Evolutionary conservation across 2,888 invertebrate genomes (phyloP).

Genomic region (Perithous albicinctus): DNA sequence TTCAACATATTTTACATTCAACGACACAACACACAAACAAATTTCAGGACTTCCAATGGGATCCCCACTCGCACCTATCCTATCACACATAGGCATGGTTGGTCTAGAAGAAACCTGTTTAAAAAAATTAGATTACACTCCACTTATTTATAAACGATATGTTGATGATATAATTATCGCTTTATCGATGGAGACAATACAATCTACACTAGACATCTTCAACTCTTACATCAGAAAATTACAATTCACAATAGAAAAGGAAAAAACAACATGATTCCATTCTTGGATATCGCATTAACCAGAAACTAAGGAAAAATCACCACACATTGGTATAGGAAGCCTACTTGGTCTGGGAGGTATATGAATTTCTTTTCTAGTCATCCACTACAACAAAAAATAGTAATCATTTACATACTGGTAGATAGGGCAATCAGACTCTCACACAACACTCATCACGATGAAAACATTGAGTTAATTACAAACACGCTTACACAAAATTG

Average conservation of each 20-base stretch:
- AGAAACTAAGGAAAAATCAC: constrained; percentile 11
- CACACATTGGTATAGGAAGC: constrained; percentile 48
- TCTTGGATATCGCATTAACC: too few species aligned
- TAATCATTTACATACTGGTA: too few species aligned
- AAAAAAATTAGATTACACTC: too few species aligned
- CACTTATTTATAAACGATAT: too few species aligned
- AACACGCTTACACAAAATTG: constrained; percentile 13
- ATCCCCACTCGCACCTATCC: constrained; percentile 20
- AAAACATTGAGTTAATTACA: constrained; percentile 23
- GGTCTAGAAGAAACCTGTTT: too few species aligned
- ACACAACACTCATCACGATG: constrained; percentile 15
- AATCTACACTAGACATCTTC: not conserved
- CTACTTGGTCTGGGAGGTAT: too few species aligned
- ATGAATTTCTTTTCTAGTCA: too few species aligned
- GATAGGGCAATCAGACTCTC: too few species aligned
- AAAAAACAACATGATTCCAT: not conserved
- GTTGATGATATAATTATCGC: too few species aligned
- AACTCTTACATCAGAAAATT: constrained; percentile 25
- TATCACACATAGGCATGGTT: constrained; percentile 23
- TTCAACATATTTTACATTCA: constrained; percentile 23
- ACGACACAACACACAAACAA: constrained; percentile 18
- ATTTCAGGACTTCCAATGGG: constrained; percentile 19
- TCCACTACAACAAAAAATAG: too few species aligned
- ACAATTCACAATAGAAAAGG: constrained; percentile 39
- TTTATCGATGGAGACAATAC: constrained; percentile 1